Conservation (phyloP, 2,888 invertebrate genomes). For the Melikaiella ostensackeni region DNA sequence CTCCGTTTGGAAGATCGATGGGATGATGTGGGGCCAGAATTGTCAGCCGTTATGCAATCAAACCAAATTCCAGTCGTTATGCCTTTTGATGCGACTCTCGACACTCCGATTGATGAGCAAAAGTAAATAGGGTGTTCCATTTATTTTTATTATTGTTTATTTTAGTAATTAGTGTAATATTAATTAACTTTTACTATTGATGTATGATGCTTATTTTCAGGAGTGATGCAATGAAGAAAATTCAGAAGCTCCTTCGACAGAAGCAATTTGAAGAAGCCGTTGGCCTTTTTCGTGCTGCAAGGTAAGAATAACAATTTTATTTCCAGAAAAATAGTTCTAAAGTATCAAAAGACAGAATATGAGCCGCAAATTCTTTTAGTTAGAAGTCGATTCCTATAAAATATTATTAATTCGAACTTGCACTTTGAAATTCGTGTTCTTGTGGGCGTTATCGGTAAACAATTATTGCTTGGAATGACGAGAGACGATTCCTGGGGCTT, state of each 20-base stretch:
- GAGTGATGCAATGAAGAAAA: slow-evolving; percentile 90
- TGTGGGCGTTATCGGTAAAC: background rate
- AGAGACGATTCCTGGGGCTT: background rate
- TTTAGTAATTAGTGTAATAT: slow-evolving; percentile 25
- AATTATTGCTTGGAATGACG: background rate
- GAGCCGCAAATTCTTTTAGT: no score
- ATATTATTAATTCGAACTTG: background rate
- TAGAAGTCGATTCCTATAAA: no score
- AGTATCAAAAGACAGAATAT: no score
- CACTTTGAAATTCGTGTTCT: background rate
- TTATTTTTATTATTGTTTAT: slow-evolving; percentile 36
- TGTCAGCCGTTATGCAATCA: slow-evolving; percentile 81
- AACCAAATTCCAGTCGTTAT: slow-evolving; percentile 82
- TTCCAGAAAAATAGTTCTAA: background rate
- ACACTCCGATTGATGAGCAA: slow-evolving; percentile 91
- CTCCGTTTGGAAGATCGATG: slow-evolving; percentile 80
- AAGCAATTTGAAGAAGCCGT: slow-evolving; percentile 88
- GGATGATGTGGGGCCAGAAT: slow-evolving; percentile 83
- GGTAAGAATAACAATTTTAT: slow-evolving; percentile 76
- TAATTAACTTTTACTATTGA: slow-evolving; percentile 26
- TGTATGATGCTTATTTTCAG: slow-evolving; percentile 77
- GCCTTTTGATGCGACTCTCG: slow-evolving; percentile 93
- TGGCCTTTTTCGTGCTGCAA: slow-evolving; percentile 88
- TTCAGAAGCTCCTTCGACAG: slow-evolving; percentile 87
- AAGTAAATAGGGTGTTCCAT: slow-evolving; percentile 81